phyloP scores from a whole-genome alignment of 1,140 invertebrate species.

The Oppia nitens region DNA sequence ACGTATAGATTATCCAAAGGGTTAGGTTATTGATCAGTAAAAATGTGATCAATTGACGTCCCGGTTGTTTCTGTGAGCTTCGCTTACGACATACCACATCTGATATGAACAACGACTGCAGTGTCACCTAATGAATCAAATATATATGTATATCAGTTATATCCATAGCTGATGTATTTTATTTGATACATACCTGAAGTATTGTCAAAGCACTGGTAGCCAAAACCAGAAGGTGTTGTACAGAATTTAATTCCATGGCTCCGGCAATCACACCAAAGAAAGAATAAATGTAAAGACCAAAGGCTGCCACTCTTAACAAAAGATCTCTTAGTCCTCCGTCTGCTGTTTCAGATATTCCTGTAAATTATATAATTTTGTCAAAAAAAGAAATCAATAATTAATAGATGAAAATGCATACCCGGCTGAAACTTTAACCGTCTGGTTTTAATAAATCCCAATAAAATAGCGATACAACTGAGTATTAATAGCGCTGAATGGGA shows the following conservation, averaged over 20 bases:
- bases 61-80: constrained; percentile 62
- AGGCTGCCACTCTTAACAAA: constrained; percentile 68
- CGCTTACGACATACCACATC: constrained; percentile 67
- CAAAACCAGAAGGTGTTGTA: constrained; percentile 70
- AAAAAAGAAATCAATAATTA: not conserved
- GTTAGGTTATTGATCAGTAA: constrained; percentile 83
- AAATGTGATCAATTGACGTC: constrained; percentile 85
- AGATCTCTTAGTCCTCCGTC: constrained; percentile 54
- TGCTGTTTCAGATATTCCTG: constrained; percentile 16
- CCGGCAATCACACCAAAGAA: constrained; percentile 84
- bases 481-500: constrained; percentile 73
- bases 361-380: not conserved
- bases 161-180: constrained; percentile 8
- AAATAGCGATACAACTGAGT: constrained; percentile 67
- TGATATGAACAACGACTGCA: constrained; percentile 85
- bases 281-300: constrained; percentile 77
- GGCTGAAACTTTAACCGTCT: constrained; percentile 34
- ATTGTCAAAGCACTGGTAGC: constrained; percentile 69
- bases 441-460: constrained; percentile 72
- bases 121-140: constrained; percentile 43
- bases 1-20: constrained; percentile 89
- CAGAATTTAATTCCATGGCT: constrained; percentile 46
- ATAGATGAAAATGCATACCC: constrained; percentile 3
- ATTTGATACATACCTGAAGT: constrained; percentile 41
- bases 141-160: not conserved